Conservation (phyloP, 2,888 invertebrate genomes). For the Andrena marginata region DNA sequence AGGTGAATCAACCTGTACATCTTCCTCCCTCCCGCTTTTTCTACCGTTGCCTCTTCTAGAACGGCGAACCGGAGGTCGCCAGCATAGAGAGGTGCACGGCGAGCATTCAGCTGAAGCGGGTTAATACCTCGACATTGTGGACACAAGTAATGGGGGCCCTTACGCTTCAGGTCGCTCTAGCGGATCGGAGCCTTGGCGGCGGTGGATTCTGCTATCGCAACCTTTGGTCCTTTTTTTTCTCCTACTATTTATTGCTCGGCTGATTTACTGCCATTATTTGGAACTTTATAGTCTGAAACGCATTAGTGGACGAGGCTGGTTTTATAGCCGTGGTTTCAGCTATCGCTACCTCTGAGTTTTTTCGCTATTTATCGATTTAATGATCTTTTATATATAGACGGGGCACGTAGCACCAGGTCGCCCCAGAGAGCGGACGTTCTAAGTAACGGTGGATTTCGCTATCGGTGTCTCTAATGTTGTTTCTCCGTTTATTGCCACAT, state of each 20-base stretch:
- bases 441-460: slow-evolving; percentile 37
- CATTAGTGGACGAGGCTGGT: slow-evolving; percentile 34
- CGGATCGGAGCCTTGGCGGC: slow-evolving; percentile 54
- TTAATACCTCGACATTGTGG: slow-evolving; percentile 83
- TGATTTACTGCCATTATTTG: slow-evolving; percentile 58
- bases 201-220: slow-evolving; percentile 60
- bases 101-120: slow-evolving; percentile 80
- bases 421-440: neutral
- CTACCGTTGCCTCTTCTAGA: slow-evolving; percentile 49
- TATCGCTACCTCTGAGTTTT: slow-evolving; percentile 30
- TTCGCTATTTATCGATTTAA: slow-evolving; percentile 45
- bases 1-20: slow-evolving; percentile 20
- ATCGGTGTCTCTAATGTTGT: slow-evolving; percentile 28
- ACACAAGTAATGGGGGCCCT: slow-evolving; percentile 81
- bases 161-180: slow-evolving; percentile 73
- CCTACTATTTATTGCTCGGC: slow-evolving; percentile 45
- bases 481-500: slow-evolving; percentile 36
- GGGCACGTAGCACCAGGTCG: neutral
- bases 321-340: slow-evolving; percentile 53
- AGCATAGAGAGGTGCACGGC: slow-evolving; percentile 56
- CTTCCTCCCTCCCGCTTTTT: slow-evolving; percentile 49
- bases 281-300: slow-evolving; percentile 50
- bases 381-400: slow-evolving; percentile 8
- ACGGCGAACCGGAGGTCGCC: slow-evolving; percentile 61
- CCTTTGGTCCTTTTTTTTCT: slow-evolving; percentile 36